These are phyloP conservation scores for Epinotia brunnichana DNA, from an alignment of 2,888 invertebrate species.

Conservation along the genomic window DNA sequence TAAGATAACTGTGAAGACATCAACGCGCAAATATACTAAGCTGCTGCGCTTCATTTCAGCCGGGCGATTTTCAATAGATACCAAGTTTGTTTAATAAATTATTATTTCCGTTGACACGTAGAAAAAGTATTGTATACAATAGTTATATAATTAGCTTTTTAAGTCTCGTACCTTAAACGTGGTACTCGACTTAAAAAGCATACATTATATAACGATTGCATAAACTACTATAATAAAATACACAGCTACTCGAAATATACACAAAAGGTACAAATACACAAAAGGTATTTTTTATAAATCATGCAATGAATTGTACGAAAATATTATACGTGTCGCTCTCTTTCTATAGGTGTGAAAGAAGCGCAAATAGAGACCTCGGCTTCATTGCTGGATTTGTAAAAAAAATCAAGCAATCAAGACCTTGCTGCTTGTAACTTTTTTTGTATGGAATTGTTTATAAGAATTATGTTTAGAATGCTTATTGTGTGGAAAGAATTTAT, in stretches of 20 bases:
- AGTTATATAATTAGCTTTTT: too few relatives aligned
- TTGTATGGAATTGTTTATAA: conserved; percentile 4
- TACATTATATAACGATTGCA: too few relatives aligned
- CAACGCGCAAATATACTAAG: too few relatives aligned
- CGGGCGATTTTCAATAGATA: too few relatives aligned
- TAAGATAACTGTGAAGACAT: too few relatives aligned
- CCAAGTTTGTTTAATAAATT: too few relatives aligned
- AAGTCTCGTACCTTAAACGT: too few relatives aligned
- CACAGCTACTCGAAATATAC: neutral
- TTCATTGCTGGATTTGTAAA: conserved; percentile 14
- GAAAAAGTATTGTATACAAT: too few relatives aligned
- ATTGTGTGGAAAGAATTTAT: conserved; percentile 11
- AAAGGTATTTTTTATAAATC: conserved; percentile 14
- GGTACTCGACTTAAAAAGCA: too few relatives aligned
- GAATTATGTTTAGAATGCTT: conserved; percentile 16
- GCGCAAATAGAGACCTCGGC: neutral
- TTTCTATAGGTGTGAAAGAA: conserved; percentile 37
- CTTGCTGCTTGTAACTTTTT: neutral
- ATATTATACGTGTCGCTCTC: conserved; percentile 10
- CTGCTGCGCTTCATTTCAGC: too few relatives aligned
- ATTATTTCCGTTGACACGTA: too few relatives aligned
- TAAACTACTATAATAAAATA: neutral
- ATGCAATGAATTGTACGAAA: conserved; percentile 3
- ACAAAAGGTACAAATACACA: neutral
- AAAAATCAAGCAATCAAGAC: too few relatives aligned